Evolutionary conservation across 2,888 invertebrate genomes (phyloP).

Genomic region (Cephus runcator): DNA sequence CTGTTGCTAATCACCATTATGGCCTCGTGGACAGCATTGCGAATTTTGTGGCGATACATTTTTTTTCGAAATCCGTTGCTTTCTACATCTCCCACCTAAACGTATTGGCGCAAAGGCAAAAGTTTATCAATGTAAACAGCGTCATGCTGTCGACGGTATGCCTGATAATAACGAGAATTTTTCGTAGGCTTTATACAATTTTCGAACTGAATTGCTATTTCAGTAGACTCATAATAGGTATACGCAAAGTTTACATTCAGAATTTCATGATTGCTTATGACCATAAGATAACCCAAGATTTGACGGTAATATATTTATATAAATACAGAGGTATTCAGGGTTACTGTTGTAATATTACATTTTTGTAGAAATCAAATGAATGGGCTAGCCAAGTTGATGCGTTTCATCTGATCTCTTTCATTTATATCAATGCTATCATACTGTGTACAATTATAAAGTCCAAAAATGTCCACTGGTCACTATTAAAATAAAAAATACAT

Average conservation of each 20-base stretch:
- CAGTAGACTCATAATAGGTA: slow-evolving; percentile 30
- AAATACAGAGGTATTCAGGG: too few relatives aligned
- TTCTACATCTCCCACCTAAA: background rate
- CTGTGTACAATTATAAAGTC: background rate
- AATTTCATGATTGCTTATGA: slow-evolving; percentile 10
- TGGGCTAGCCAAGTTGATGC: too few relatives aligned
- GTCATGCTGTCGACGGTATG: background rate
- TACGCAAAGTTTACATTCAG: slow-evolving; percentile 24
- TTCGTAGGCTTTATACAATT: slow-evolving; percentile 27
- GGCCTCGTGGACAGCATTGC: background rate
- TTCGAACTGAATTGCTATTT: slow-evolving; percentile 43
- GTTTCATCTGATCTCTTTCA: too few relatives aligned
- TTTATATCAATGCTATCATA: too few relatives aligned
- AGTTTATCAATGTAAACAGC: background rate
- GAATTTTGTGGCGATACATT: background rate
- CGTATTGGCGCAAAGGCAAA: background rate
- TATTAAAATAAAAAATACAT: background rate
- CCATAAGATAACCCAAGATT: background rate
- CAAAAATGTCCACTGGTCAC: background rate
- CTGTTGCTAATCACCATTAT: background rate
- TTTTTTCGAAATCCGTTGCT: background rate
- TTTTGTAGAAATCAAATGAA: background rate
- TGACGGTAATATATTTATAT: background rate
- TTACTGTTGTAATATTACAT: background rate
- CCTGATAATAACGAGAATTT: slow-evolving; percentile 1